A percentile compares a stretch with the other conserved stretches of the same genome.
Evolutionary conservation across 2,797 vertebrate genomes (phyloP).

Genomic region (Oryzias dopingdopingensis): DNA sequence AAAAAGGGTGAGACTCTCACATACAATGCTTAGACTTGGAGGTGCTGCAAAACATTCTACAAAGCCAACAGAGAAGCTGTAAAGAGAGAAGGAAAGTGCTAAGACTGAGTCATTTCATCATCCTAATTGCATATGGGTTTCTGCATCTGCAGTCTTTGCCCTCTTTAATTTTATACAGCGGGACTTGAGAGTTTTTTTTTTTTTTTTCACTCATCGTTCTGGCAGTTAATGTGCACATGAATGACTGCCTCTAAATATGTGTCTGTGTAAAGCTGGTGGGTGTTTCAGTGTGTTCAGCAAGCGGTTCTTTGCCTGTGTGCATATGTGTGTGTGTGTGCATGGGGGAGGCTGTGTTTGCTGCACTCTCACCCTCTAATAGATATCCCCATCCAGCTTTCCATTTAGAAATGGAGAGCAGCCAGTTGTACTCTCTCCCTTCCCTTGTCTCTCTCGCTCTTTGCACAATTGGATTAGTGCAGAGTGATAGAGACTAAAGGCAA

Average conservation of each 20-base stretch:
- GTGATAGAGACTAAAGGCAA: constrained; percentile 66
- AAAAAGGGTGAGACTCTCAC: neutral
- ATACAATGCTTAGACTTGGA: constrained; percentile 16
- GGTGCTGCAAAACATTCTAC: constrained; percentile 30
- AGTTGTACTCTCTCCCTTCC: constrained; percentile 40
- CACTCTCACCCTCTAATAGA: constrained; percentile 58
- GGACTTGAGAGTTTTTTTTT: constrained; percentile 14
- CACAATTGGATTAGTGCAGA: constrained; percentile 71
- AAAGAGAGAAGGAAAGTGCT: constrained; percentile 20
- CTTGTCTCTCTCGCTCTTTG: constrained; percentile 31
- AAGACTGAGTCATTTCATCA: constrained; percentile 53
- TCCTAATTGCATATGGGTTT: constrained; percentile 51
- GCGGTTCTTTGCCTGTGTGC: constrained; percentile 14
- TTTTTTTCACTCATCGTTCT: constrained; percentile 5
- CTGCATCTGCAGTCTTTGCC: constrained; percentile 45
- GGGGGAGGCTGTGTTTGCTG: constrained; percentile 37
- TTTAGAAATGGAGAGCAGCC: constrained; percentile 68
- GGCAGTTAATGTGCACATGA: constrained; percentile 1
- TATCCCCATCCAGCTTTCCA: constrained; percentile 63
- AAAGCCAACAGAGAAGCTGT: constrained; percentile 28
- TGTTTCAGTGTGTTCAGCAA: constrained; percentile 15
- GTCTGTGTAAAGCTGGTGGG: constrained; percentile 8
- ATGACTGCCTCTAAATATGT: constrained; percentile 1
- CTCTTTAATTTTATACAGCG: constrained; percentile 36
- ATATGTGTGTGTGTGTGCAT: constrained; percentile 11